phyloP scores from a whole-genome alignment of 1,140 invertebrate genomes.

The Leptopilina boulardi region DNA sequence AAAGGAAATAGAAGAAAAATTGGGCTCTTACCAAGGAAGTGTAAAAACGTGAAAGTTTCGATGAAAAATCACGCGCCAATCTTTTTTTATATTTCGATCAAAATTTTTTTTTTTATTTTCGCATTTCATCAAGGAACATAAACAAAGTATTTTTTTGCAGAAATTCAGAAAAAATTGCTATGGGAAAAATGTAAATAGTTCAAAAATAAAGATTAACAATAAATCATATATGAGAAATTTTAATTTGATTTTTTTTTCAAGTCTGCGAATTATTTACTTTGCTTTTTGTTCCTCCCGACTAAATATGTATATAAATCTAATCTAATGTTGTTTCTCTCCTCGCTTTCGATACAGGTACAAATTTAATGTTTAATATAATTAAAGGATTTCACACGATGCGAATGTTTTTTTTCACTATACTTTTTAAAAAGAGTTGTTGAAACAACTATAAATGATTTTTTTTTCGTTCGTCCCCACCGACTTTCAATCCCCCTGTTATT shows the following conservation, averaged over 20 bases:
- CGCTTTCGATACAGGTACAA: conserved; percentile 27
- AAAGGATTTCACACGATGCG: background rate
- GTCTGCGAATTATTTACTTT: background rate
- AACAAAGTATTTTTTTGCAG: conserved; percentile 14
- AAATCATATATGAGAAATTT: background rate
- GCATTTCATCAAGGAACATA: background rate
- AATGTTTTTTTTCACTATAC: conserved; percentile 12
- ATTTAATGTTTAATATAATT: conserved; percentile 12
- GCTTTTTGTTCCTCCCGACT: conserved; percentile 2
- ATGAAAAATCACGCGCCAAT: conserved; percentile 27
- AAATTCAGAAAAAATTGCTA: background rate
- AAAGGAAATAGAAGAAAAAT: background rate
- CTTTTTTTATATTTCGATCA: background rate
- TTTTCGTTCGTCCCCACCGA: conserved; percentile 4
- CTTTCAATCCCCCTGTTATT: background rate
- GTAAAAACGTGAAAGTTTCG: conserved; percentile 14
- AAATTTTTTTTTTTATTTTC: too few species aligned
- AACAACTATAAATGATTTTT: conserved; percentile 1
- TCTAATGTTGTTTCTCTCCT: conserved; percentile 11
- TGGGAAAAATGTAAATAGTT: background rate
- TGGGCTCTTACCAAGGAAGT: conserved; percentile 22
- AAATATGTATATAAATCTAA: conserved; percentile 3
- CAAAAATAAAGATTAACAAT: background rate
- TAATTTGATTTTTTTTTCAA: background rate
- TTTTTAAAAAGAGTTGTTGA: background rate